A percentile compares a stretch with the other conserved stretches of the same genome.
Evolutionary conservation across 2,797 vertebrate genomes (phyloP).

Genomic region (Kryptolebias ocellatus): DNA sequence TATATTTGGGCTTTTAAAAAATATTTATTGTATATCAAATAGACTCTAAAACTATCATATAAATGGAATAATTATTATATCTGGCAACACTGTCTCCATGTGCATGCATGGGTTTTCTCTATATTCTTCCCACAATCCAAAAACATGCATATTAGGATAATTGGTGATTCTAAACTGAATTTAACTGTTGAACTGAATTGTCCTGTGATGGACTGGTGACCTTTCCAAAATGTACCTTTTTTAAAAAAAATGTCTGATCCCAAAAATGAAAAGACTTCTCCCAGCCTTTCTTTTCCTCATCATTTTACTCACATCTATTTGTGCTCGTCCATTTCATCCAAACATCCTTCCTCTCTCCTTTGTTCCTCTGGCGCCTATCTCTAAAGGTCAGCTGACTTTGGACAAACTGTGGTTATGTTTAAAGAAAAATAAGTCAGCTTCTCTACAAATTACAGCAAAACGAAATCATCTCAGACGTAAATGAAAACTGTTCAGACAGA

Average conservation of each 20-base stretch:
- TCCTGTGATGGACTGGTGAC: too few relatives aligned
- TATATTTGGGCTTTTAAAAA: too few relatives aligned
- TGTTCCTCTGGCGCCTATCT: conserved; percentile 6
- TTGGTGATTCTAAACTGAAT: too few relatives aligned
- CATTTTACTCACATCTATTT: conserved; percentile 12
- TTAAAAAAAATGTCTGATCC: neutral
- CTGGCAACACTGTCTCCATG: too few relatives aligned
- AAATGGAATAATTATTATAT: too few relatives aligned
- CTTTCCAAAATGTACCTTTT: too few relatives aligned
- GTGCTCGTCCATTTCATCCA: neutral
- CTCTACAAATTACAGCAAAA: conserved; percentile 15
- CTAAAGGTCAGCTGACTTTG: conserved; percentile 39
- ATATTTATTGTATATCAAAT: too few relatives aligned
- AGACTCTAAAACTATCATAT: too few relatives aligned
- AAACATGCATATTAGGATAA: too few relatives aligned
- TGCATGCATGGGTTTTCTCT: too few relatives aligned
- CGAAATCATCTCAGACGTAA: conserved; percentile 54
- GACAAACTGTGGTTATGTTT: conserved; percentile 5
- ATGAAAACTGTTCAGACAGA: conserved; percentile 35
- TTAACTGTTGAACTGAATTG: too few relatives aligned
- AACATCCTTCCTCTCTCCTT: neutral
- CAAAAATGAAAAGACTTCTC: conserved; percentile 3
- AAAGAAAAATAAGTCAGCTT: conserved; percentile 32
- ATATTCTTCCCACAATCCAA: too few relatives aligned
- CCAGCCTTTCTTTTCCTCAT: neutral